phyloP scores from a whole-genome alignment of 2,797 vertebrate genomes.

The Eleutherodactylus coqui region DNA sequence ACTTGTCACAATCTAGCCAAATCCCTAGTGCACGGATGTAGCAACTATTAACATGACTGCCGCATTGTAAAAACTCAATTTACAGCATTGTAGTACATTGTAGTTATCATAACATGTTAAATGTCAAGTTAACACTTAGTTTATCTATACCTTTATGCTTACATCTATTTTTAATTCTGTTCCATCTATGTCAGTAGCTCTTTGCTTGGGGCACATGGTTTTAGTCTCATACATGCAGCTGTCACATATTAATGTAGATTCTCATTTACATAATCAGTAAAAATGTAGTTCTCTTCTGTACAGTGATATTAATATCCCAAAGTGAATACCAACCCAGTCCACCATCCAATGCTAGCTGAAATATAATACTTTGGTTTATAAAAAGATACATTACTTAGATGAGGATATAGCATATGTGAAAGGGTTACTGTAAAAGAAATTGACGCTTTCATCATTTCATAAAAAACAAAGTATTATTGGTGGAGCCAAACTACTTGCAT shows the following conservation, averaged over 20 bases:
- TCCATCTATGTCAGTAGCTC: slow-evolving; percentile 3
- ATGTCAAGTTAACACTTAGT: background rate
- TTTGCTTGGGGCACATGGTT: slow-evolving; percentile 20
- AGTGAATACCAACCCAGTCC: slow-evolving; percentile 5
- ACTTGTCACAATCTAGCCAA: background rate
- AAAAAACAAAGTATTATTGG: too few species aligned
- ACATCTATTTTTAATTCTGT: slow-evolving; percentile 4
- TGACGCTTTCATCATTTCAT: background rate
- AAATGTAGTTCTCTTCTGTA: slow-evolving; percentile 27
- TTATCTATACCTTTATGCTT: too few species aligned
- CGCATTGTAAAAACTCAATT: too few species aligned
- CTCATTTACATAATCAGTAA: slow-evolving; percentile 27
- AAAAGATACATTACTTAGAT: background rate
- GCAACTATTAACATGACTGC: too few species aligned
- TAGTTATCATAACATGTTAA: slow-evolving; percentile 25
- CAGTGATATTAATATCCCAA: slow-evolving; percentile 14
- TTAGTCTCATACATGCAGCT: background rate
- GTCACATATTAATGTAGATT: slow-evolving; percentile 32
- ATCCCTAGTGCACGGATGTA: too few species aligned
- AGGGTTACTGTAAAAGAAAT: background rate
- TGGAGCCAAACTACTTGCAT: too few species aligned
- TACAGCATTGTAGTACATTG: too few species aligned
- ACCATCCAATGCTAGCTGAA: background rate
- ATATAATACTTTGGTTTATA: background rate
- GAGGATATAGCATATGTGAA: background rate